phyloP scores from a whole-genome alignment of 2,113 vertebrate genomes.

The Circaetus cinerascens region DNA sequence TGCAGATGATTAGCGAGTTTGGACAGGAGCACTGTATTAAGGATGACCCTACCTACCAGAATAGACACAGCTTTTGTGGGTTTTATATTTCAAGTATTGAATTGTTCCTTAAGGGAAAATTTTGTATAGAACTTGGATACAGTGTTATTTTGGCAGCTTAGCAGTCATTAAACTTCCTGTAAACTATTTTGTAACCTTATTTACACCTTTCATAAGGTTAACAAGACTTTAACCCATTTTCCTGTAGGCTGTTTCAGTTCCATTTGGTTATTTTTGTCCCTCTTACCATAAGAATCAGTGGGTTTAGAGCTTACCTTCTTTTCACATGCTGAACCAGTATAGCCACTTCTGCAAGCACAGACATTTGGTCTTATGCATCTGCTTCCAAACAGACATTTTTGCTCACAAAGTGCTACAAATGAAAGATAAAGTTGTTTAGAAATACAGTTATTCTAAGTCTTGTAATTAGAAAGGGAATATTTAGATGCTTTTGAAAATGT shows the following conservation, averaged over 20 bases:
- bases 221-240: neutral
- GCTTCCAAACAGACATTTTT: conserved; percentile 69
- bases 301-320: conserved; percentile 54
- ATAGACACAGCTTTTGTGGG: neutral
- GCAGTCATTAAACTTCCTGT: neutral
- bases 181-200: neutral
- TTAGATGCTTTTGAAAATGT: neutral
- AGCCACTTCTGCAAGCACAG: conserved; percentile 74
- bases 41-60: neutral
- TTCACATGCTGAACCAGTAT: conserved; percentile 57
- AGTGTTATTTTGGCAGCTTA: neutral
- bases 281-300: neutral
- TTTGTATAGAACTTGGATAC: neutral
- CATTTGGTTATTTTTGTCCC: neutral
- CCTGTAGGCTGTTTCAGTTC: neutral
- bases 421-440: neutral
- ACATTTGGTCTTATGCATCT: conserved; percentile 73
- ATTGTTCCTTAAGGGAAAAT: neutral
- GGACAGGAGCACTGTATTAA: neutral
- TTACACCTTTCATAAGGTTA: neutral
- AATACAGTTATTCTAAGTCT: neutral
- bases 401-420: conserved; percentile 51
- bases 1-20: neutral
- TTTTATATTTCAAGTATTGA: neutral
- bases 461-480: neutral